These are phyloP conservation scores for Zaprionus davidi DNA, from an alignment of 1,140 invertebrate species.

Conservation along the genomic window DNA sequence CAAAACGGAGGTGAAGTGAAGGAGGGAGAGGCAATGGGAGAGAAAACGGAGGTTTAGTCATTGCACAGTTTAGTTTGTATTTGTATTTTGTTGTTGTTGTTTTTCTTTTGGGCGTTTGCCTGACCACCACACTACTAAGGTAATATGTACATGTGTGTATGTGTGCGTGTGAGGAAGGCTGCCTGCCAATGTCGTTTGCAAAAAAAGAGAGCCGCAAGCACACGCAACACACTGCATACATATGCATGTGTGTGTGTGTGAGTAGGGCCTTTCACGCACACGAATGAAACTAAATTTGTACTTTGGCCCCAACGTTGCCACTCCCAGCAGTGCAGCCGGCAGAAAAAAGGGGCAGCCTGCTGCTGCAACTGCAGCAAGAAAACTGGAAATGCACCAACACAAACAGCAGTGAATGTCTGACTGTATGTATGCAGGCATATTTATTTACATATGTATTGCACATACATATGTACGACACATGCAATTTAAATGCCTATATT, in stretches of 20 bases:
- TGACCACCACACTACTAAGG: constrained; percentile 19
- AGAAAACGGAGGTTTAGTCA: constrained; percentile 31
- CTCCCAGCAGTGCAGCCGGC: constrained; percentile 44
- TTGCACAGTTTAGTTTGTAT: constrained; percentile 16
- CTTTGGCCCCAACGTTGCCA: constrained; percentile 64
- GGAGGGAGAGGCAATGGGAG: background rate
- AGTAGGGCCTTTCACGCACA: constrained; percentile 38
- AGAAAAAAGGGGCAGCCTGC: constrained; percentile 35
- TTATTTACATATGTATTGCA: constrained; percentile 1
- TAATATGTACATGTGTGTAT: constrained; percentile 2
- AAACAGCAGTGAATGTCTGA: background rate
- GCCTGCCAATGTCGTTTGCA: constrained; percentile 29
- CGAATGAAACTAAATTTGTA: constrained; percentile 57
- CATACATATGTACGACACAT: constrained; percentile 32
- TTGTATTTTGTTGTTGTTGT: constrained; percentile 8
- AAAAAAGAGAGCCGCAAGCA: constrained; percentile 23
- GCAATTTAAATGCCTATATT: constrained; percentile 48
- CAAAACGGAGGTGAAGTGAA: background rate
- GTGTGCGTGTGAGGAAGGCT: constrained; percentile 23
- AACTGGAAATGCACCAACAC: constrained; percentile 47
- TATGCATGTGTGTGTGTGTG: background rate
- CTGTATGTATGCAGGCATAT: background rate
- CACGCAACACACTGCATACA: background rate
- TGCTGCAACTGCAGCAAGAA: constrained; percentile 38
- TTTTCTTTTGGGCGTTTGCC: constrained; percentile 21